These are phyloP conservation scores for Apodemus sylvaticus DNA, from an alignment of 2,113 vertebrate species.

Conservation along the genomic window DNA sequence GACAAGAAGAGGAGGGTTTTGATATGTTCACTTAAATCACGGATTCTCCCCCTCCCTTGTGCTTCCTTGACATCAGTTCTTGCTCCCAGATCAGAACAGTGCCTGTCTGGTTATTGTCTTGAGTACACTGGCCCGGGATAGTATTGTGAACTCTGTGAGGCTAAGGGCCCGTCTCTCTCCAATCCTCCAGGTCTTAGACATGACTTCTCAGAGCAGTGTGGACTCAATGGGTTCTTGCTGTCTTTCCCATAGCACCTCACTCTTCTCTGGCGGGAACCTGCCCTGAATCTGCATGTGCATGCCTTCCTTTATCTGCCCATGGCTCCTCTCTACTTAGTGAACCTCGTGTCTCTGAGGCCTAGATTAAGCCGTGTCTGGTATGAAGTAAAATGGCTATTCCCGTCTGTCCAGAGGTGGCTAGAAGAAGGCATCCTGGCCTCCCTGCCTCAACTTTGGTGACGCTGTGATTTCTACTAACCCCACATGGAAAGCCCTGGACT, in stretches of 20 bases:
- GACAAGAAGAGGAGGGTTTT: too few species aligned
- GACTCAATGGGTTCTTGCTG: background rate
- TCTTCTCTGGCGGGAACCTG: background rate
- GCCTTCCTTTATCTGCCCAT: background rate
- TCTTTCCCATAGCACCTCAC: background rate
- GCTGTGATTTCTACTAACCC: background rate
- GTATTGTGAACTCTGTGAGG: too few species aligned
- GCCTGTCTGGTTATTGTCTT: too few species aligned
- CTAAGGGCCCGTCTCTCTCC: background rate
- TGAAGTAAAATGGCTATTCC: background rate
- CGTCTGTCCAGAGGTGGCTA: background rate
- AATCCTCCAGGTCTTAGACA: background rate
- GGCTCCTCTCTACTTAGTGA: background rate
- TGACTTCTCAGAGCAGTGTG: background rate
- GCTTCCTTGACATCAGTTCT: too few species aligned
- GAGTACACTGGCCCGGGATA: too few species aligned
- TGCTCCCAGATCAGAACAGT: too few species aligned
- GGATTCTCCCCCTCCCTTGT: too few species aligned
- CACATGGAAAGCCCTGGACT: background rate
- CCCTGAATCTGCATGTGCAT: rapidly evolving
- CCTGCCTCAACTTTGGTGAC: background rate
- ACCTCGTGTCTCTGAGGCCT: background rate
- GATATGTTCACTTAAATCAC: too few species aligned
- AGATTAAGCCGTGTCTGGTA: background rate
- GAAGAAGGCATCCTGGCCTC: background rate